phyloP scores from a whole-genome alignment of 2,888 invertebrate genomes.

The Acleris sparsana region DNA sequence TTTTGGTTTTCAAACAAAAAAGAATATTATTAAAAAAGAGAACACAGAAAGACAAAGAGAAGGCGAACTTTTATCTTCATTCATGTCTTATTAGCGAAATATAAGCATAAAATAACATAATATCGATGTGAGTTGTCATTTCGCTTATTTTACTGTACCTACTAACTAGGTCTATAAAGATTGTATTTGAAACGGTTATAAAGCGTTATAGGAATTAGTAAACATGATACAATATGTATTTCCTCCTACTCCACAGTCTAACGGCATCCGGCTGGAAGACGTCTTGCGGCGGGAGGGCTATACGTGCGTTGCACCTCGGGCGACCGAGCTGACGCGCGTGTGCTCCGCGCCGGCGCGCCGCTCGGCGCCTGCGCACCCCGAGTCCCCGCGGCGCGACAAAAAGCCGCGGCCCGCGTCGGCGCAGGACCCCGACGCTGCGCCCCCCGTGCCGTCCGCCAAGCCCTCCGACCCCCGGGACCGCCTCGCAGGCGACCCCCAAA shows the following conservation, averaged over 20 bases:
- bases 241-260: constrained; percentile 40
- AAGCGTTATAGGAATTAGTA: too few species aligned
- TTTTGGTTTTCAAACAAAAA: too few species aligned
- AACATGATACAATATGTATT: too few species aligned
- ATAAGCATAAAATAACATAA: too few species aligned
- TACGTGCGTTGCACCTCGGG: constrained; percentile 85
- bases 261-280: constrained; percentile 65
- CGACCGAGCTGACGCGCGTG: constrained; percentile 80
- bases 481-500: constrained; percentile 78
- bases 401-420: constrained; percentile 62
- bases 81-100: too few species aligned
- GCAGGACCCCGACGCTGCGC: constrained; percentile 40
- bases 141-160: too few species aligned
- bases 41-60: too few species aligned
- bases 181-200: too few species aligned
- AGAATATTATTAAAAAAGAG: too few species aligned
- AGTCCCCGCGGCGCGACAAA: constrained; percentile 74
- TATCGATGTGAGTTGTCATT: too few species aligned
- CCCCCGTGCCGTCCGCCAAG: constrained; percentile 39
- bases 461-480: constrained; percentile 56
- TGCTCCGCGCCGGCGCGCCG: constrained; percentile 75
- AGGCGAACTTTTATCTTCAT: too few species aligned
- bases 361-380: constrained; percentile 71
- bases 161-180: too few species aligned
- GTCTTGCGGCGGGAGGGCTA: constrained; percentile 70